Conservation (phyloP, 2,888 invertebrate genomes). For the Girardia tigrina region DNA sequence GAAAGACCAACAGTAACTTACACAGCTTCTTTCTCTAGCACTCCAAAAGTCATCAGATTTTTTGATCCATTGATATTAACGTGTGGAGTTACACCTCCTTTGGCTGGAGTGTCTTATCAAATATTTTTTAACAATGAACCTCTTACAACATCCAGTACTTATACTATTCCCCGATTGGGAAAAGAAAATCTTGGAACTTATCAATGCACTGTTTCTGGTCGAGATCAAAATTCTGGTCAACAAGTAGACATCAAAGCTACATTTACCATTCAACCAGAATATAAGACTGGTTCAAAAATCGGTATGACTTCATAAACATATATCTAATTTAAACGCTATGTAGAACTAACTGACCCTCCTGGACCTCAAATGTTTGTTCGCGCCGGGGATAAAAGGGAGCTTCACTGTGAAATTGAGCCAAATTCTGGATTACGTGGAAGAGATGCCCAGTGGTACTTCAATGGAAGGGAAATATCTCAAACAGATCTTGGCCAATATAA, state of each 20-base stretch:
- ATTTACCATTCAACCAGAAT: not conserved
- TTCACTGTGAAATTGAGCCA: not conserved
- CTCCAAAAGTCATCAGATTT: not conserved
- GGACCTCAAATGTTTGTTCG: not conserved
- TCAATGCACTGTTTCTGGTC: not conserved
- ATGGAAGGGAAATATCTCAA: not conserved
- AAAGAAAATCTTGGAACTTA: not conserved
- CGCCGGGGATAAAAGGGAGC: not conserved
- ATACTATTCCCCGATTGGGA: not conserved
- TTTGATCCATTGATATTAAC: not conserved
- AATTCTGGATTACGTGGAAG: not conserved
- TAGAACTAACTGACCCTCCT: conserved; percentile 1
- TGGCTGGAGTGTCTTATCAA: not conserved
- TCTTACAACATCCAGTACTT: not conserved
- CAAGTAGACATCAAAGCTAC: not conserved
- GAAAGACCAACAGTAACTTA: not conserved
- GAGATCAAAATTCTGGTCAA: not conserved
- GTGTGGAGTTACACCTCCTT: not conserved
- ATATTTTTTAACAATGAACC: not conserved
- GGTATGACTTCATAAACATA: not conserved
- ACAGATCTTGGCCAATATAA: not conserved
- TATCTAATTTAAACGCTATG: not conserved
- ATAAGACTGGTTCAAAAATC: not conserved
- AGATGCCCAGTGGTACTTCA: not conserved
- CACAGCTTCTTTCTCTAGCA: not conserved